A percentile compares a stretch with the other conserved stretches of the same genome.
Conservation (phyloP, 2,797 vertebrate species). For the Tangara arthus region DNA sequence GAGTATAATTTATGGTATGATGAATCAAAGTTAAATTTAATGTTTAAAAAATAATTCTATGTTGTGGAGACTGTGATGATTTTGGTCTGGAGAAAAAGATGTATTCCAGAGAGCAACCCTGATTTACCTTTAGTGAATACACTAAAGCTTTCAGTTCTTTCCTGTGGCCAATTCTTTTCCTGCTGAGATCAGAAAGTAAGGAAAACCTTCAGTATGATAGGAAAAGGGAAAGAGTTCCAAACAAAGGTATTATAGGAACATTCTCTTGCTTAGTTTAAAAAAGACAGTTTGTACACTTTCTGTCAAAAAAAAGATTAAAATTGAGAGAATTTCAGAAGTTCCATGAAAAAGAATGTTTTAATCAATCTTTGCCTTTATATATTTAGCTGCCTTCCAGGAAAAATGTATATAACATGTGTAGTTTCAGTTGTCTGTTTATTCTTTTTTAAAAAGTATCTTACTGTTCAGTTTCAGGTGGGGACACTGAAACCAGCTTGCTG, state of each 20-base stretch:
- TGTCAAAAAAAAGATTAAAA: neutral
- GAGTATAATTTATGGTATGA: neutral
- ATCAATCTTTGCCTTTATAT: neutral
- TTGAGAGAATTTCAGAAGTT: neutral
- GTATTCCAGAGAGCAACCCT: neutral
- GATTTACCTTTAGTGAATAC: accelerated
- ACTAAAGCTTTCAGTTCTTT: neutral
- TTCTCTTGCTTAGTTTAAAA: neutral
- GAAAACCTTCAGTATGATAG: neutral
- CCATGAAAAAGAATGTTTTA: neutral
- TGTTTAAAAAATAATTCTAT: neutral
- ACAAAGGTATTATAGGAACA: neutral
- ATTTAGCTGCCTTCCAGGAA: neutral
- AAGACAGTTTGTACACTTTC: neutral
- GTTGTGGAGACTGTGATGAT: neutral
- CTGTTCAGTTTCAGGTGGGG: neutral
- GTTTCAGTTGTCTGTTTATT: neutral
- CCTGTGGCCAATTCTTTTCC: neutral
- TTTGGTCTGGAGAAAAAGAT: neutral
- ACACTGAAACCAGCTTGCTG: neutral
- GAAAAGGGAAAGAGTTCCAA: neutral
- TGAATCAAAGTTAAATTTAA: neutral
- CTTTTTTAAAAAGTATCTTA: neutral
- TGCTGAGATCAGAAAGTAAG: neutral
- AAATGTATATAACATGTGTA: neutral